Evolutionary conservation across 2,113 vertebrate species (phyloP).

Genomic region (Semnopithecus entellus): DNA sequence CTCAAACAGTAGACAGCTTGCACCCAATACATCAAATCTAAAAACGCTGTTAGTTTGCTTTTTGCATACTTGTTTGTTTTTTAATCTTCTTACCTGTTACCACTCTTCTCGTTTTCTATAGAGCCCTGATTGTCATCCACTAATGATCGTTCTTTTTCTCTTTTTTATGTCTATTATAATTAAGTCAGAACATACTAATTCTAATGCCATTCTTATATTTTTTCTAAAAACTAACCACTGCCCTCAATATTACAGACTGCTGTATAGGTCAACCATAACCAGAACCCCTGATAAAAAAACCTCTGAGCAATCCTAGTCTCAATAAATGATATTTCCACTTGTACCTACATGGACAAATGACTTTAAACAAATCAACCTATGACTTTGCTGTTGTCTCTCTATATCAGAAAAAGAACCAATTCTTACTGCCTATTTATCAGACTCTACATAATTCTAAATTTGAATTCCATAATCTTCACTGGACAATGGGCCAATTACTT

Average conservation of each 20-base stretch:
- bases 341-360: not conserved
- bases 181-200: not conserved
- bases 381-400: not conserved
- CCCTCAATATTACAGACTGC: not conserved
- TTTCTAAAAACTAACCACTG: not conserved
- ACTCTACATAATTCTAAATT: not conserved
- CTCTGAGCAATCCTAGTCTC: not conserved
- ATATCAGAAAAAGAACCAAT: not conserved
- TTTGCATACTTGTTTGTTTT: not conserved
- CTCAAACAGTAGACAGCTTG: not conserved
- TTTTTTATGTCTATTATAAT: not conserved
- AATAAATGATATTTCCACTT: not conserved
- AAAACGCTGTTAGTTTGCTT: not conserved
- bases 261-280: not conserved
- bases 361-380: not conserved
- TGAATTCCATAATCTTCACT: conserved; percentile 6
- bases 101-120: not conserved
- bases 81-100: not conserved
- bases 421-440: not conserved
- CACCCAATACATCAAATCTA: not conserved
- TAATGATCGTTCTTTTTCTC: not conserved
- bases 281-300: not conserved
- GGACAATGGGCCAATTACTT: not conserved
- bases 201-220: not conserved
- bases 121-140: not conserved